Evolutionary conservation across 2,113 vertebrate species (phyloP).

Genomic region (Stegostoma tigrinum): DNA sequence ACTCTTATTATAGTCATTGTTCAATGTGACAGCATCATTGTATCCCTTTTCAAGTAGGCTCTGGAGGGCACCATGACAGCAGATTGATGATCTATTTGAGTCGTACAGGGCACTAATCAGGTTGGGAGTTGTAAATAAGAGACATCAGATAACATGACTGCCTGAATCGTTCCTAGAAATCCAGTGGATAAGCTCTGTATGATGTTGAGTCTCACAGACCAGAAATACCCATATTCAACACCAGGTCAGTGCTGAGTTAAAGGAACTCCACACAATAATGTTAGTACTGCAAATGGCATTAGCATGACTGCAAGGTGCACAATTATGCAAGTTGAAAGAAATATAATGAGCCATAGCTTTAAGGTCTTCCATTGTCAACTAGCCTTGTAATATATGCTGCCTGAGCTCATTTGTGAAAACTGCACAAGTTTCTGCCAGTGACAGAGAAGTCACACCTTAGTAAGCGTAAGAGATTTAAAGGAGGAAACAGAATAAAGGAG

Average conservation of each 20-base stretch:
- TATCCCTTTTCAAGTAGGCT: neutral
- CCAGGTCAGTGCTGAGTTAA: neutral
- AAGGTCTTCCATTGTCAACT: neutral
- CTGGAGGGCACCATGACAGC: neutral
- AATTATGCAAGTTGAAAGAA: neutral
- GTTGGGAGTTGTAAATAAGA: neutral
- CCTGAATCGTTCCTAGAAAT: neutral
- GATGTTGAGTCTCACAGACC: neutral
- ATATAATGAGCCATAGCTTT: neutral
- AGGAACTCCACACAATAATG: neutral
- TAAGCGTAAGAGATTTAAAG: neutral
- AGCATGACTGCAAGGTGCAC: neutral
- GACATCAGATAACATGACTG: neutral
- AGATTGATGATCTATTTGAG: neutral
- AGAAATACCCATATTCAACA: neutral
- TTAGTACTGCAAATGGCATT: neutral
- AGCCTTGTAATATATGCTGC: neutral
- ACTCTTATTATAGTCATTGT: neutral
- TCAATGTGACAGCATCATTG: neutral
- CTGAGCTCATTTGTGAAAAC: neutral
- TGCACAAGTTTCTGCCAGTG: neutral
- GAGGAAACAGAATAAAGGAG: neutral
- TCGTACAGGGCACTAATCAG: too few relatives aligned
- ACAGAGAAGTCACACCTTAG: neutral
- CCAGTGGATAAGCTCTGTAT: neutral